Evolutionary conservation across 1,140 invertebrate species (phyloP).

Genomic region (Drosophila rufa): DNA sequence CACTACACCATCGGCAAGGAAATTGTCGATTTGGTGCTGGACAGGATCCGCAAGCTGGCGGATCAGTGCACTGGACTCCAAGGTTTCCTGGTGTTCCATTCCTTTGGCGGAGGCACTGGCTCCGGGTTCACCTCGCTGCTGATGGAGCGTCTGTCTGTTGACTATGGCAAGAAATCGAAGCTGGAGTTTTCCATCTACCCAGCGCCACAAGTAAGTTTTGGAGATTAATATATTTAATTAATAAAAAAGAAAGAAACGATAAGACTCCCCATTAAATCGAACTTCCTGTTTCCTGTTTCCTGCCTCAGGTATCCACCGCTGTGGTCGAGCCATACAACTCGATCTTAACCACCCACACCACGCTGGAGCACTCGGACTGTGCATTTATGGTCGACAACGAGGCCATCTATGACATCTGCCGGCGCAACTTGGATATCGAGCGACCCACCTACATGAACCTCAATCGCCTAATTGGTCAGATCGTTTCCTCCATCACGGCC

Average conservation of each 20-base stretch:
- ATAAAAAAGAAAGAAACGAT: neutral
- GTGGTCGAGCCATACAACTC: conserved; percentile 97
- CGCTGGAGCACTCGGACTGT: conserved; percentile 94
- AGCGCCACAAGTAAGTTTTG: conserved; percentile 85
- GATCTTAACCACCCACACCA: conserved; percentile 92
- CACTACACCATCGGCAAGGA: conserved; percentile 97
- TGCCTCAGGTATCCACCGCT: conserved; percentile 93
- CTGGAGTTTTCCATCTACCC: conserved; percentile 96
- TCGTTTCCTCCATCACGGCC: conserved; percentile 94
- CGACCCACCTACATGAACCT: conserved; percentile 92
- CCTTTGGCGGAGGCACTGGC: conserved; percentile 95
- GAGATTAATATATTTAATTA: neutral
- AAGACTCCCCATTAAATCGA: neutral
- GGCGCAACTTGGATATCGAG: conserved; percentile 94
- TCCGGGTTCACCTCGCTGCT: conserved; percentile 94
- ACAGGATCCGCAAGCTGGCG: conserved; percentile 91
- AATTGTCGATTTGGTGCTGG: conserved; percentile 92
- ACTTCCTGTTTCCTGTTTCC: conserved; percentile 33
- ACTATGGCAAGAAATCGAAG: conserved; percentile 96
- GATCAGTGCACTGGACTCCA: conserved; percentile 95
- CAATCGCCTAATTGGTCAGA: conserved; percentile 93
- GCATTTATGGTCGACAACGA: conserved; percentile 97
- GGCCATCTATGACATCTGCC: conserved; percentile 96
- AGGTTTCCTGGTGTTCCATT: conserved; percentile 96
- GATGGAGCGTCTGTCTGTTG: conserved; percentile 94